Evolutionary conservation across 2,113 vertebrate genomes (phyloP).

Genomic region (Ammospiza caudacuta): DNA sequence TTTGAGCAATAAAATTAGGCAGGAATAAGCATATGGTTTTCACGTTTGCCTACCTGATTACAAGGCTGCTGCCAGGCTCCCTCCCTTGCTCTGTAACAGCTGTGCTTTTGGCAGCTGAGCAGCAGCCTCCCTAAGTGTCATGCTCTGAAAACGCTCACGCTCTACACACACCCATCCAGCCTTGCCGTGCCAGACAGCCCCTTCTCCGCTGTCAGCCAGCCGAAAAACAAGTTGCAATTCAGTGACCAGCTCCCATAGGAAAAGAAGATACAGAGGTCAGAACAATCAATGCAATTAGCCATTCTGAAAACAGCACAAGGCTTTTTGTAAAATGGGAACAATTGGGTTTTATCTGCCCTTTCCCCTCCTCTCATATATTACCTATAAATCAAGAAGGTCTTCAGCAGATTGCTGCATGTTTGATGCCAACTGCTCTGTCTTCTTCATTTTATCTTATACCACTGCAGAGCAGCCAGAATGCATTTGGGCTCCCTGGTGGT

Average conservation of each 20-base stretch:
- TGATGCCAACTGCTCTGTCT: background rate
- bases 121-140: conserved; percentile 11
- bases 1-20: background rate
- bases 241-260: conserved; percentile 10
- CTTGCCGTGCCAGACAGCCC: conserved; percentile 60
- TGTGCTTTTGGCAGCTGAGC: conserved; percentile 44
- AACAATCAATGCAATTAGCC: conserved; percentile 11
- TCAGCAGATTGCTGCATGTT: background rate
- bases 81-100: conserved; percentile 19
- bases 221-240: conserved; percentile 30
- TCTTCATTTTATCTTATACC: background rate
- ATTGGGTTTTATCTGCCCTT: background rate
- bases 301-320: background rate
- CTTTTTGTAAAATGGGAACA: background rate
- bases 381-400: background rate
- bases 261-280: background rate
- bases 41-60: conserved; percentile 58
- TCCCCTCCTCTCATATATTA: background rate
- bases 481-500: background rate
- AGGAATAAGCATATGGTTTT: background rate
- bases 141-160: conserved; percentile 33
- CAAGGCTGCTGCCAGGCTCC: conserved; percentile 2
- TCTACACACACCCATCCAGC: conserved; percentile 25
- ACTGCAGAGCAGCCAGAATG: background rate
- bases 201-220: background rate